Base-by-base conservation (phyloP, 2,113 vertebrate species). In the Chaetodon trifascialis region DNA sequence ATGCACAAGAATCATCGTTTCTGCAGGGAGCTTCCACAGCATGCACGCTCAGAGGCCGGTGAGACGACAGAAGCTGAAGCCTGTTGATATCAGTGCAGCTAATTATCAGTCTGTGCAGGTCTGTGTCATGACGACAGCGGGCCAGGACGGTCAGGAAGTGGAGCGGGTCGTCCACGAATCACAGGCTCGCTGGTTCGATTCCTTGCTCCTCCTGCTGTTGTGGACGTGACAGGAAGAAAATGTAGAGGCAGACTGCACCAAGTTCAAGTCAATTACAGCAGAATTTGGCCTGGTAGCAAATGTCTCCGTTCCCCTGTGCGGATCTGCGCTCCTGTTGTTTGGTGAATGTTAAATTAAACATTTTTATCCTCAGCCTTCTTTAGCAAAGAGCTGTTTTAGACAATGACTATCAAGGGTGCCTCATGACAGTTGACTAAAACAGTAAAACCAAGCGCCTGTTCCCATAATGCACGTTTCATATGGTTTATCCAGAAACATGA, bases 1-100 rank as follows among this genome's bases (percentile, higher is more conserved):
- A 46, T 16, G 63, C 63, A 63, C 0, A 65, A 67, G 52, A 70
- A 71, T 69, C 11, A 54, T 46, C 23, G 10, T 63, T 73, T 79
- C 78, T 72, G 30, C 62, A 65, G 81, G 68, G 74, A 75, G 47
- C 42, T 78, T 82, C 52, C 49, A 34, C 47, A 54, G 49, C 67
- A 52, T 34, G 34, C 1, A 44, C 42, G 40, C 21, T 74, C 38
- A 19, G 42, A 70, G 65, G 25, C 66, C 38, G 55, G 15, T 8
- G 75, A 60, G 14, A 78, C 7, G 0, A 9, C 52, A 16, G 40
- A 40, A 60, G 7, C 23, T 36, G 70, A 60, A 30, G 11, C 49
- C 8, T 15, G 23, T 44, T 9, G 9, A 8, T 54, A 55, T 15
- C 36, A 47, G 58, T n/a, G 54, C 16, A 21, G 2, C 38, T 54